Conservation (phyloP, 2,888 invertebrate genomes). For the Pilophorus perplexus region DNA sequence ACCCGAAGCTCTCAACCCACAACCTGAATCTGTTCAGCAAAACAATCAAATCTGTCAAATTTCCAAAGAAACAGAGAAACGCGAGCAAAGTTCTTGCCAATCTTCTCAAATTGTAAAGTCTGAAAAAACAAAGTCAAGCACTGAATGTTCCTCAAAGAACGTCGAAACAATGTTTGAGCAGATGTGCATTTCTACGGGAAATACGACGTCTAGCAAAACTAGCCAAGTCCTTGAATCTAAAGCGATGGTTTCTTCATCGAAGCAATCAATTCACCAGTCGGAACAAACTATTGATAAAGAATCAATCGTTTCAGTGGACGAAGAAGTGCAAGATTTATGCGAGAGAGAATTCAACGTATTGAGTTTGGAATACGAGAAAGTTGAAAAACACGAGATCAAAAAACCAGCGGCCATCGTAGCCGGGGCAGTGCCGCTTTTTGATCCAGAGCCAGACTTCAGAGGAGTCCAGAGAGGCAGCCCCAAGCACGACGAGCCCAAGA, state of each 20-base stretch:
- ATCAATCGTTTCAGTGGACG: conserved; percentile 41
- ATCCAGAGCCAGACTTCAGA: conserved; percentile 37
- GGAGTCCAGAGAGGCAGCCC: not conserved
- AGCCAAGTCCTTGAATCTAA: not conserved
- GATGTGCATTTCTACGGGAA: conserved; percentile 6
- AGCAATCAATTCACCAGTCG: conserved; percentile 10
- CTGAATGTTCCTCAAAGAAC: not conserved
- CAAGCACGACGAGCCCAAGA: not conserved
- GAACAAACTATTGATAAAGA: conserved; percentile 24
- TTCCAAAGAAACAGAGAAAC: too few relatives aligned
- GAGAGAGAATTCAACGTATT: conserved; percentile 45
- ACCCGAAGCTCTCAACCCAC: not conserved
- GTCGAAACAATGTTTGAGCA: conserved; percentile 21
- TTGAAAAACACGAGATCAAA: conserved; percentile 50
- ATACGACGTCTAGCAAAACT: not conserved
- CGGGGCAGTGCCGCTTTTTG: conserved; percentile 45
- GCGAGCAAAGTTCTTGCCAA: not conserved
- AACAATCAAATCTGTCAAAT: not conserved
- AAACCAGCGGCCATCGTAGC: conserved; percentile 45
- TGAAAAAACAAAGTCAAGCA: not conserved
- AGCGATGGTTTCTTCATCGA: not conserved
- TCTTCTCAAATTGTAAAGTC: not conserved
- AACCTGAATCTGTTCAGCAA: not conserved
- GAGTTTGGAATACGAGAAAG: conserved; percentile 45
- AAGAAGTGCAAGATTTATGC: conserved; percentile 47